These are phyloP conservation scores for Cairina moschata DNA, from an alignment of 2,113 vertebrate species.

Conservation along the genomic window DNA sequence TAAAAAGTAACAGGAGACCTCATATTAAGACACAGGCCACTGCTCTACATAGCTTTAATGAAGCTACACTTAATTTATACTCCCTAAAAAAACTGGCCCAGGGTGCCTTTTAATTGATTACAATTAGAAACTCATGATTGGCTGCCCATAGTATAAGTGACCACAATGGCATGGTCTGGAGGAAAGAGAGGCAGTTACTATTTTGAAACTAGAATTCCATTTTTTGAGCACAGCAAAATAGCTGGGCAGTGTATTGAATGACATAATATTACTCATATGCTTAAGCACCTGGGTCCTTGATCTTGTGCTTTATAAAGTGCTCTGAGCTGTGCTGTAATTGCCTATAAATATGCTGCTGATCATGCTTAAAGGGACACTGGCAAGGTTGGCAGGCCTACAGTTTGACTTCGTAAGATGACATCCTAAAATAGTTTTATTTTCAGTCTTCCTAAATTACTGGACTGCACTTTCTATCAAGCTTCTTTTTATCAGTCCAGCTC, in stretches of 20 bases:
- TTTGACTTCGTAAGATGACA: neutral
- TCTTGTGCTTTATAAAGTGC: slow-evolving; percentile 34
- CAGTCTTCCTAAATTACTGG: slow-evolving; percentile 5
- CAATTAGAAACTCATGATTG: neutral
- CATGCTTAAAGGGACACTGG: neutral
- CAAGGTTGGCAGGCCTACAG: neutral
- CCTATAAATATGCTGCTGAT: slow-evolving; percentile 18
- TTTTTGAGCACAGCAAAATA: neutral
- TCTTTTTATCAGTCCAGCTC: neutral
- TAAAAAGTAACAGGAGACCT: neutral
- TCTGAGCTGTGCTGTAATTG: slow-evolving; percentile 33
- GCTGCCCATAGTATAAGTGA: neutral
- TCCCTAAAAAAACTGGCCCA: neutral
- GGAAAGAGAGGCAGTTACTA: neutral
- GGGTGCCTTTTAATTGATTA: neutral
- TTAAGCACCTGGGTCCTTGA: slow-evolving; percentile 15
- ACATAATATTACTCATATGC: neutral
- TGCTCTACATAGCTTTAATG: fast-evolving
- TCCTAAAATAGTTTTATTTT: slow-evolving; percentile 14
- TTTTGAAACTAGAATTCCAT: neutral
- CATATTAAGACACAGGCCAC: fast-evolving
- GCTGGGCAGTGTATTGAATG: neutral
- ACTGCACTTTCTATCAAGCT: neutral
- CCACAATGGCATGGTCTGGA: neutral
- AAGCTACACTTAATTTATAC: neutral